Conservation (phyloP, 2,113 vertebrate species). For the Tichodroma muraria region DNA sequence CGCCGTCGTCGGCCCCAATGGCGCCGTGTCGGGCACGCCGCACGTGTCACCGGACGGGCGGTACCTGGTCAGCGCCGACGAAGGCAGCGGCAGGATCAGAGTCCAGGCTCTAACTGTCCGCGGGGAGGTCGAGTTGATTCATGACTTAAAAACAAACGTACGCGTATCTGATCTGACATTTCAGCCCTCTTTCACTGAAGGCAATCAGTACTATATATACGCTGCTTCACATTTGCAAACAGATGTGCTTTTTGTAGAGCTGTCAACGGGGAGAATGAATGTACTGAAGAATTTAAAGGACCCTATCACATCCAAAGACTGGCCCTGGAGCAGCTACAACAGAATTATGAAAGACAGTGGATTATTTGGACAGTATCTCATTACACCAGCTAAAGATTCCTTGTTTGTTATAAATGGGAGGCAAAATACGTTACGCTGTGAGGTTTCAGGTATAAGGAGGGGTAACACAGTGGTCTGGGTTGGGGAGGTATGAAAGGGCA, state of each 20-base stretch:
- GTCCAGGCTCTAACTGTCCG: constrained; percentile 82
- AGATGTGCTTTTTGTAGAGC: constrained; percentile 84
- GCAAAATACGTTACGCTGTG: constrained; percentile 83
- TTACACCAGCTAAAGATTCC: constrained; percentile 83
- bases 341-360: constrained; percentile 87
- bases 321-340: constrained; percentile 82
- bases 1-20: constrained; percentile 78
- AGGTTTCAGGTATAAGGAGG: constrained; percentile 86
- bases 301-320: constrained; percentile 70
- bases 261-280: constrained; percentile 77
- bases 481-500: constrained; percentile 86
- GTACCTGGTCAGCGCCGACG: constrained; percentile 79
- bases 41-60: constrained; percentile 83
- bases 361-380: constrained; percentile 90
- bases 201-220: constrained; percentile 81
- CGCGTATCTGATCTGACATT: constrained; percentile 84
- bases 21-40: constrained; percentile 69
- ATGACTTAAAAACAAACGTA: constrained; percentile 62
- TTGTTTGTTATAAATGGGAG: constrained; percentile 88
- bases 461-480: constrained; percentile 92
- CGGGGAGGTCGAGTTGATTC: constrained; percentile 77
- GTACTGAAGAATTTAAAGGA: constrained; percentile 81
- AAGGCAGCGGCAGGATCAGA: constrained; percentile 58
- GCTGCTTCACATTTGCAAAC: constrained; percentile 77
- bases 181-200: constrained; percentile 84